phyloP scores from a whole-genome alignment of 2,888 invertebrate genomes.

The Ariolimax columbianus region DNA sequence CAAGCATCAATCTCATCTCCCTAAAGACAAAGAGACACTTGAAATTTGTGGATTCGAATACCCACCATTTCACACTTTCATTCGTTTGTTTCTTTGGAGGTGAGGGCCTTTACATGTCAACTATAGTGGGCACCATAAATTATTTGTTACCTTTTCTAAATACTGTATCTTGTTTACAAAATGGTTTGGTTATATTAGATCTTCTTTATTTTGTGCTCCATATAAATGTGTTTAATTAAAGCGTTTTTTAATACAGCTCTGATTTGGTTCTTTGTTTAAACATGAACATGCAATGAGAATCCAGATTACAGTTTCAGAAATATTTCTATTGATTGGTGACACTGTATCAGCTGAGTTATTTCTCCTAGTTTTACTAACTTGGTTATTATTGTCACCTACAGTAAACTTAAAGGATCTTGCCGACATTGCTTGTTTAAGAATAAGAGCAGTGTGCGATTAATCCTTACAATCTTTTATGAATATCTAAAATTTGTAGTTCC shows the following conservation, averaged over 20 bases:
- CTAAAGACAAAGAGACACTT: too few species aligned
- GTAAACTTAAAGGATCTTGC: conserved; percentile 49
- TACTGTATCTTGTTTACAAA: too few species aligned
- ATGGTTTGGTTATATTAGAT: background rate
- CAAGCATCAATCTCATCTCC: too few species aligned
- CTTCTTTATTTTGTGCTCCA: background rate
- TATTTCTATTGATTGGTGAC: background rate
- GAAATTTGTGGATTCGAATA: too few species aligned
- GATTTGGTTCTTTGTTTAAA: background rate
- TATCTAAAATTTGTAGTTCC: too few species aligned
- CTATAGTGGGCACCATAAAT: too few species aligned
- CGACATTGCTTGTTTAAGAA: conserved; percentile 53
- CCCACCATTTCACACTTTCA: too few species aligned
- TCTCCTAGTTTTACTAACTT: conserved; percentile 16
- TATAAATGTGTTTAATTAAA: too few species aligned
- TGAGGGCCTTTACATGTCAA: too few species aligned
- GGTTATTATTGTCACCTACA: conserved; percentile 54
- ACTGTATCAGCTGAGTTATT: conserved; percentile 32
- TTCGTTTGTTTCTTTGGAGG: too few species aligned
- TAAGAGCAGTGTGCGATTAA: conserved; percentile 53
- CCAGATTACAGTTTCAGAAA: background rate
- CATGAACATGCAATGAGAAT: background rate
- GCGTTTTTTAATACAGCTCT: background rate
- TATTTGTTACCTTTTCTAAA: too few species aligned
- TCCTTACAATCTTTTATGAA: conserved; percentile 46